These are phyloP conservation scores for Coreius guichenoti DNA, from an alignment of 2,797 vertebrate species.

Conservation along the genomic window DNA sequence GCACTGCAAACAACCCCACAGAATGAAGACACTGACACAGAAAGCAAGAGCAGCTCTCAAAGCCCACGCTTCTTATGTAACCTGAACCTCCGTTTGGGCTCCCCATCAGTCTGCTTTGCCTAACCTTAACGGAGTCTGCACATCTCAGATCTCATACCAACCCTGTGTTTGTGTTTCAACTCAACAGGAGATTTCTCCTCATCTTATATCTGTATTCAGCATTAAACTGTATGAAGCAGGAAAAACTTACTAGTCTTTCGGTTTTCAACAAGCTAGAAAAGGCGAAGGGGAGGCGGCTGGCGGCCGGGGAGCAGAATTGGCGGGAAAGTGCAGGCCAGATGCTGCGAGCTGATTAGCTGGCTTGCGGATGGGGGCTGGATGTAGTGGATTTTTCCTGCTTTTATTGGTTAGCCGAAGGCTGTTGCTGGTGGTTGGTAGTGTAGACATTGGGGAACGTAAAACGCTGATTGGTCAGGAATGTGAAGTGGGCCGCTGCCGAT, in stretches of 20 bases:
- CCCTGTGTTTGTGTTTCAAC: constrained; percentile 78
- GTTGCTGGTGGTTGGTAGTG: constrained; percentile 98
- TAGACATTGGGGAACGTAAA: constrained; percentile 99
- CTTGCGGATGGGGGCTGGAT: constrained; percentile 96
- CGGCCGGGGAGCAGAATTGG: constrained; percentile 99
- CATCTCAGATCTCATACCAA: constrained; percentile 79
- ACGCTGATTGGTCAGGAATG: constrained; percentile 99
- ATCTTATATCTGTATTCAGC: constrained; percentile 98
- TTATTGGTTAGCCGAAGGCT: constrained; percentile 99
- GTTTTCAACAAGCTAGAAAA: constrained; percentile 99
- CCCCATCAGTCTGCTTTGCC: constrained; percentile 41
- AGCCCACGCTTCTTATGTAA: constrained; percentile 34
- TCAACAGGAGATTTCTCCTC: constrained; percentile 89
- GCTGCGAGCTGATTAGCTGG: constrained; percentile 99
- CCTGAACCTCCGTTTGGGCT: constrained; percentile 47
- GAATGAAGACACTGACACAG: constrained; percentile 31
- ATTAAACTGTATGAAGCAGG: constrained; percentile 99
- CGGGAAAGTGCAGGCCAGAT: constrained; percentile 99
- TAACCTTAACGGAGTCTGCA: constrained; percentile 31
- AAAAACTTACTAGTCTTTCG: constrained; percentile 99
- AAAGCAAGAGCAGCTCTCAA: constrained; percentile 31
- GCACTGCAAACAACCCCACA: constrained; percentile 34
- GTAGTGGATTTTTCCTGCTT: constrained; percentile 99
- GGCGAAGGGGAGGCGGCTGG: constrained; percentile 97
- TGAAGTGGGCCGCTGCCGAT: constrained; percentile 99